These are phyloP conservation scores for Colletes collaris DNA, from an alignment of 2,888 invertebrate genomes.

Conservation along the genomic window DNA sequence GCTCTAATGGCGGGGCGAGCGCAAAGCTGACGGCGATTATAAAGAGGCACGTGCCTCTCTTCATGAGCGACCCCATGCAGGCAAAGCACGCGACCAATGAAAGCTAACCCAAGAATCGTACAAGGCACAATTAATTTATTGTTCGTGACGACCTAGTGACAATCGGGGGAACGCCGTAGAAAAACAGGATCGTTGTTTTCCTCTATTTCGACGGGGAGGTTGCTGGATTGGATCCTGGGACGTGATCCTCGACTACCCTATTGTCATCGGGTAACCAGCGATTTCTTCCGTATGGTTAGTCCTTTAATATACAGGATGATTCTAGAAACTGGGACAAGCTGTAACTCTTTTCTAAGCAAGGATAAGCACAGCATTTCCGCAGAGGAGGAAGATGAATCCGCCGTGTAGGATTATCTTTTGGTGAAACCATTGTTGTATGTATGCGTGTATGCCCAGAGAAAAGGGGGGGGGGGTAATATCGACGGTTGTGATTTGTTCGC, in stretches of 20 bases:
- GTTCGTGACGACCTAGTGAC: slow-evolving; percentile 68
- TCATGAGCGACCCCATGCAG: slow-evolving; percentile 76
- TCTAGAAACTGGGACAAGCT: neutral
- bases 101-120: slow-evolving; percentile 71
- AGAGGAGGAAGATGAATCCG: too few species aligned
- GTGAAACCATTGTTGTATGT: too few species aligned
- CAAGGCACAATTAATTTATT: slow-evolving; percentile 75
- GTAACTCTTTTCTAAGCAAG: too few species aligned
- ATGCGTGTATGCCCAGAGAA: too few species aligned
- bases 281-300: slow-evolving; percentile 8
- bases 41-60: slow-evolving; percentile 78
- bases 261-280: slow-evolving; percentile 22
- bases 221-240: slow-evolving; percentile 38
- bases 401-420: too few species aligned
- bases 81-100: slow-evolving; percentile 75
- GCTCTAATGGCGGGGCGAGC: slow-evolving; percentile 43
- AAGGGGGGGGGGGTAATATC: too few species aligned
- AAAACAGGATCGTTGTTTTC: slow-evolving; percentile 65
- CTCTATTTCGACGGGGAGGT: slow-evolving; percentile 42
- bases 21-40: slow-evolving; percentile 69
- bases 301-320: neutral
- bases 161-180: slow-evolving; percentile 48
- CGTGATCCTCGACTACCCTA: slow-evolving; percentile 21
- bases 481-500: too few species aligned
- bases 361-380: too few species aligned